phyloP scores from a whole-genome alignment of 2,888 invertebrate genomes.

The Pandemis heparana region DNA sequence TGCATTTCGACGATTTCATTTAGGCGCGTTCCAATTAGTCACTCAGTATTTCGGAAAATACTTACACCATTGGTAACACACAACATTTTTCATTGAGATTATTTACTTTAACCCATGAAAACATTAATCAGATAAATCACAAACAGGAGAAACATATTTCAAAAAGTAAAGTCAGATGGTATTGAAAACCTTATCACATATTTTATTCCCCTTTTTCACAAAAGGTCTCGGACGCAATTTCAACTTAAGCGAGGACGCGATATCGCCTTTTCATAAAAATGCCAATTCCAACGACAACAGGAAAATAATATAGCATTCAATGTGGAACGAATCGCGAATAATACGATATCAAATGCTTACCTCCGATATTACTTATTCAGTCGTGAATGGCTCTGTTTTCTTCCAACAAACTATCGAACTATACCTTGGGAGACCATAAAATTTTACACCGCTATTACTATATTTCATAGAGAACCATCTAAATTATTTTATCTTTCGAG shows the following conservation, averaged over 20 bases:
- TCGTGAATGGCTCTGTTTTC: constrained; percentile 60
- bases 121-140: background rate
- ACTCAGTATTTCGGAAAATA: too few species aligned
- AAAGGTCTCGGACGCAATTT: constrained; percentile 41
- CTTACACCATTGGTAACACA: too few species aligned
- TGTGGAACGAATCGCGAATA: constrained; percentile 49
- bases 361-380: constrained; percentile 58
- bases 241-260: constrained; percentile 47
- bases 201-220: constrained; percentile 2
- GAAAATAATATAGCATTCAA: constrained; percentile 58
- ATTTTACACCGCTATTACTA: constrained; percentile 32
- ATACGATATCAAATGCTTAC: constrained; percentile 58
- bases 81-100: too few species aligned
- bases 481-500: constrained; percentile 32
- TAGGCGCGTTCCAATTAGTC: too few species aligned
- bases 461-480: constrained; percentile 30
- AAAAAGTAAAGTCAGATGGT: constrained; percentile 6
- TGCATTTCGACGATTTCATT: too few species aligned
- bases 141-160: background rate
- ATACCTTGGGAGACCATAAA: constrained; percentile 44
- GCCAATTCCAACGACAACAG: constrained; percentile 54
- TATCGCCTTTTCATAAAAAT: constrained; percentile 51
- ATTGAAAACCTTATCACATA: constrained; percentile 8
- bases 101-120: background rate
- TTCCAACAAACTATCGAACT: constrained; percentile 52